Conservation (phyloP, 2,113 vertebrate genomes). For the Dolichotis patagonum region DNA sequence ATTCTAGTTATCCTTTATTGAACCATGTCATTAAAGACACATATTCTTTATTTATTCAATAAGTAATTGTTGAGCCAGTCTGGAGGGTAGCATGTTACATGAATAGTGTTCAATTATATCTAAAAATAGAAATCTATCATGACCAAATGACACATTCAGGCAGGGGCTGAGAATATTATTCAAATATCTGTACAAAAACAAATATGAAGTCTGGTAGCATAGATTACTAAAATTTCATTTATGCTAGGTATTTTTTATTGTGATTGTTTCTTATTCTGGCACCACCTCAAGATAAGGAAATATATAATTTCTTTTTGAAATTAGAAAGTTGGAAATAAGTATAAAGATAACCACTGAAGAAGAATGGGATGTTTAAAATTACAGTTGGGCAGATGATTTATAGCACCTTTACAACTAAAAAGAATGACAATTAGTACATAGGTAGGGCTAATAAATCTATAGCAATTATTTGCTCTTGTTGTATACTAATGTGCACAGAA, state of each 20-base stretch:
- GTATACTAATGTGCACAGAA: conserved; percentile 10
- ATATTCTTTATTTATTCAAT: background rate
- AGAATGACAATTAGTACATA: background rate
- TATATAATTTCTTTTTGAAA: background rate
- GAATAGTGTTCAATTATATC: background rate
- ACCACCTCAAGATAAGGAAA: background rate
- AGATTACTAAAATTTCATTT: background rate
- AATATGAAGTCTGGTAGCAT: background rate
- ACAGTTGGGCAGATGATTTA: background rate
- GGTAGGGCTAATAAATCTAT: background rate
- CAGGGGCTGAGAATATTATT: background rate
- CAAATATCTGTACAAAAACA: background rate
- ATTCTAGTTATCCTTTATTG: background rate
- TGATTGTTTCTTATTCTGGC: background rate
- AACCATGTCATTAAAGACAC: background rate
- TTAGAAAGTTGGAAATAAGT: conserved; percentile 30
- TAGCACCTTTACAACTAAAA: background rate
- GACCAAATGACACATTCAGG: background rate
- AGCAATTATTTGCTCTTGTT: conserved; percentile 12
- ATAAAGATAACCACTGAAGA: background rate
- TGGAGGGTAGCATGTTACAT: background rate
- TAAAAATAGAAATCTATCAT: background rate
- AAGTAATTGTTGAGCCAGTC: background rate
- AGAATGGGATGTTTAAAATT: background rate
- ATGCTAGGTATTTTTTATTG: background rate